Evolutionary conservation across 2,797 vertebrate species (phyloP), one percentile per base, ranked within the genome.

Genomic region (Salmo trutta): DNA sequence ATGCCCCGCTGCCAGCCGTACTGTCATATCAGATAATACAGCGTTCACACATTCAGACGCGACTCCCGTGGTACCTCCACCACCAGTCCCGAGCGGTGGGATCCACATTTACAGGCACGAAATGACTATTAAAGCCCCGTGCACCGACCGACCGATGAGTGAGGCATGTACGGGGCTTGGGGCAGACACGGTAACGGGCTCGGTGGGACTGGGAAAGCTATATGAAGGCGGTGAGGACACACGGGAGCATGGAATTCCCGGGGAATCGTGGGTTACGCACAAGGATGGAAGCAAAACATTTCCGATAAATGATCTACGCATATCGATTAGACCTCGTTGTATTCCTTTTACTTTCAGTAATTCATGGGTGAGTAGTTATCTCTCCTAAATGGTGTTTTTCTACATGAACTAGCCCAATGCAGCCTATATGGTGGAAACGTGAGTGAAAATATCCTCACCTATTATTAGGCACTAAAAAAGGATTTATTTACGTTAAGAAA

Each of bases 21-120:
- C 85, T 87, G 85, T 93, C 87, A 93, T 88, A 90, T 91, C 89
- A 92, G 87, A 92, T 87, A 88, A 86, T 85, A 81, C 77, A 84
- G 72, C 51, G 82, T 86, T 86, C 89, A 88, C 88, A 66, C 88
- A 83, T 85, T 84, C 88, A 70, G 76, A 41, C 59, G 59, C n/a
- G 82, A 85, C 87, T 81, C 85, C 87, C 74, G 83, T 84, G 90
- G 81, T 85, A 73, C 84, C 90, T 84, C 79, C 31, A 17, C 24
- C 29, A 33, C 29, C 27, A 27, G 31, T 67, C 65, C 69, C 19
- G 72, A 83, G 84, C 84, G 70, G 3, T 76, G 76, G 79, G 86
- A 87, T 78, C 78, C 86, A 82, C 79, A 83, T 86, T 86, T 84
- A 86, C 77, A 87, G 85, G 83, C 87, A 81, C 88, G 86, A 91